phyloP scores from a whole-genome alignment of 1,140 invertebrate species.

The Homalodisca vitripennis region DNA sequence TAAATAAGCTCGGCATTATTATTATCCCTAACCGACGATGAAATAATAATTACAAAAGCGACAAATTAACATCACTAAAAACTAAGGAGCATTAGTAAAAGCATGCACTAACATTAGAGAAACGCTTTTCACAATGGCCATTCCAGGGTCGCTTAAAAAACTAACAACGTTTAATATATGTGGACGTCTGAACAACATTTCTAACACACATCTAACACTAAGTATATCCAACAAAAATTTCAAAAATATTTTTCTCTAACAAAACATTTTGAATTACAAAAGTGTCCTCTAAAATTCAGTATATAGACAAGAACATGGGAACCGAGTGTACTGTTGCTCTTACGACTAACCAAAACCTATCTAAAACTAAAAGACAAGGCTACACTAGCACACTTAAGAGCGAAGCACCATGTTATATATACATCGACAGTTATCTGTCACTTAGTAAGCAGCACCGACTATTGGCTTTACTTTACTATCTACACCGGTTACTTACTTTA shows the following conservation, averaged over 20 bases:
- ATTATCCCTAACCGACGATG: constrained; percentile 24
- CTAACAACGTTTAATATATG: constrained; percentile 19
- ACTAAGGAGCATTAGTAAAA: constrained; percentile 7
- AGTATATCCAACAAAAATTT: constrained; percentile 23
- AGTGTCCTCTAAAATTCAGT: constrained; percentile 8
- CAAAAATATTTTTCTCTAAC: constrained; percentile 25
- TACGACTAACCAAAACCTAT: constrained; percentile 18
- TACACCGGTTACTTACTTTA: constrained; percentile 9
- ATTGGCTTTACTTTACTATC: background rate
- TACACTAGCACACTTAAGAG: background rate
- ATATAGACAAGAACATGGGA: background rate
- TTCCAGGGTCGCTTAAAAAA: constrained; percentile 14
- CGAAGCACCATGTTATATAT: constrained; percentile 17
- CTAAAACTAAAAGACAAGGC: constrained; percentile 14
- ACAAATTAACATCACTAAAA: constrained; percentile 17
- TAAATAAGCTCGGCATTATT: constrained; percentile 40
- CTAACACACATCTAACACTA: constrained; percentile 14
- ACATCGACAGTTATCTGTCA: constrained; percentile 13
- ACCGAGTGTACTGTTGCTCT: constrained; percentile 1
- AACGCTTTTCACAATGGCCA: background rate
- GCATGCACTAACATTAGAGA: constrained; percentile 21
- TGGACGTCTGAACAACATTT: constrained; percentile 12
- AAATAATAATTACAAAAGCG: constrained; percentile 28
- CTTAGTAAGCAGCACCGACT: background rate
- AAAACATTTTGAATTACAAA: constrained; percentile 7